Evolutionary conservation across 2,113 vertebrate genomes (phyloP), one percentile per base, ranked within the genome.

Genomic region (Hylia prasina): DNA sequence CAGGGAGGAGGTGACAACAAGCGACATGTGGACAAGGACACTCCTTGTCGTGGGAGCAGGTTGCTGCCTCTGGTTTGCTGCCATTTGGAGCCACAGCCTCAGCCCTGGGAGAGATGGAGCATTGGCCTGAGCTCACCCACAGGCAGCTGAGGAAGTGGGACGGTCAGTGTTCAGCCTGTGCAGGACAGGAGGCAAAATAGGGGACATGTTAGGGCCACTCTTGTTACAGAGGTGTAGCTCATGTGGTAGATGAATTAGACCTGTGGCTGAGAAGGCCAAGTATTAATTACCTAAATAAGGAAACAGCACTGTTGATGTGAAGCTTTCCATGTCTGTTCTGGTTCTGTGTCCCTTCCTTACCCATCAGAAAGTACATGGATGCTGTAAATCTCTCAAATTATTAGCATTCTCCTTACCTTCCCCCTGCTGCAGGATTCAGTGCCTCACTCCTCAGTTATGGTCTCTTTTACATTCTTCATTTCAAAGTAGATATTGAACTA

Each of bases 381-480:
- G 13, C 33, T 88, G 30, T 64, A 69, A 82, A 72, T 65, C n/a
- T 54, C 25, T 39, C 21, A 56, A 56, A 47, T 39, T 37, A 50
- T 53, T 82, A 21, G 2, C 8, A 11, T 86, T 65, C 35, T 71
- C 16, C 37, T 48, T 57, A 39, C 11, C 37, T 86, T 86, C 61
- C 37, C n/a, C 24, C 27, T 18, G 4, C 8, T 79, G 54, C 54
- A 90, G 28, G 33, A 75, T 44, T 91, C 27, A 60, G 17, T 40
- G n/a, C 42, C 50, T 86, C 68, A 42, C 73, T 80, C 63, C n/a
- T 93, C 44, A 47, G 39, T 54, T 81, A 66, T 15, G 5, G 31
- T 51, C 51, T 87, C 42, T 48, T 89, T 87, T 82, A 44, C 37
- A 33, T 87, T 87, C 44, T 72, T 82, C 16, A 13, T 87, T 95